Evolutionary conservation across 2,797 vertebrate genomes (phyloP), one percentile per base, ranked within the genome.

Genomic region (Molossus alvarezi): DNA sequence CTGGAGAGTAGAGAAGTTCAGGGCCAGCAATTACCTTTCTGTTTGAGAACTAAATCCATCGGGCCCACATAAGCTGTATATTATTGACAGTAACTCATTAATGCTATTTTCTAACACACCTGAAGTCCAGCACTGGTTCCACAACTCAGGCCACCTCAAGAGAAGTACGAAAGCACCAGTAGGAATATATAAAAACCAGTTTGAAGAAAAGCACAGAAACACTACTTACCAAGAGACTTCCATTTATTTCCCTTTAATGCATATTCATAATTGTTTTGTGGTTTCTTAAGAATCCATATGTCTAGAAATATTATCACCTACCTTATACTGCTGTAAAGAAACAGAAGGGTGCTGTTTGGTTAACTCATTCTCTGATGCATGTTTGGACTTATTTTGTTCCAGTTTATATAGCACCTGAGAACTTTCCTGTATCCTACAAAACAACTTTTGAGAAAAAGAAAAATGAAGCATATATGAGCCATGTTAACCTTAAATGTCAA

Each of bases 341-440:
- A 21, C 64, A 77, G 96, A 82, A 92, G 98, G 97, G 91, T 95
- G 92, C 48, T 92, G 84, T 45, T 21, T 13, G 90, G 87, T 45
- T 62, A 96, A 91, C 29, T 84, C 76, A 57, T 95, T 96, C 92
- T 95, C 77, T 48, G 95, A 69, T 2, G 96, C 98, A 77, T 95
- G 91, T 83, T 96, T 98, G 62, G 77, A 91, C 96, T 98, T 98
- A 81, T 92, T 98, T 95, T 98, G 98, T 27, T 98, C 97, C 98
- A 97, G 81, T 98, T 99, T 99, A 98, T 99, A 99, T 97, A 99
- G 98, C 73, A 99, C 98, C 97, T 99, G 99, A 90, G 99, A 98
- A 97, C 99, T 99, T 98, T 99, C 99, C 97, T 99, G 99, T 97
- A 99, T 98, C 96, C 99, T 98, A 93, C 98, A 99, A 96, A 99